A percentile compares a stretch with the other conserved stretches of the same genome.
Conservation (phyloP, 1,140 invertebrate genomes). For the Saxidomus purpurata region DNA sequence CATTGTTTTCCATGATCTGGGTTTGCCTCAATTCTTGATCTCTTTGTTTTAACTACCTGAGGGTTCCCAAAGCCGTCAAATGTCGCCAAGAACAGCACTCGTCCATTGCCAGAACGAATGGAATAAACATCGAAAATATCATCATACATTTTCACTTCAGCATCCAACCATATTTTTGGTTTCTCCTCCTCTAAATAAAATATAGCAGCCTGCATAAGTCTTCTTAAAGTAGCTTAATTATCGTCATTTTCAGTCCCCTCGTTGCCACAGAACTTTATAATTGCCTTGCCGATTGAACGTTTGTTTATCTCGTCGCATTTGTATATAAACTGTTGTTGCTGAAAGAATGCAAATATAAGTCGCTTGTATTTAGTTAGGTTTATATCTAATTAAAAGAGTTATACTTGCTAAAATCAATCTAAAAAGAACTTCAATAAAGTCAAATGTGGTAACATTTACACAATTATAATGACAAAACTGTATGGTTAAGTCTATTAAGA, state of each 20-base stretch:
- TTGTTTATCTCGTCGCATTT: constrained; percentile 11
- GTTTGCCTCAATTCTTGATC: neutral
- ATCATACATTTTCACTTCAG: constrained; percentile 38
- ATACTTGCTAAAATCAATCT: too few relatives aligned
- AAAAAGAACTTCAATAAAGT: too few relatives aligned
- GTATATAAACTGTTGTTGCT: neutral
- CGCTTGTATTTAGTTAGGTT: too few relatives aligned
- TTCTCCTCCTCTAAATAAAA: neutral
- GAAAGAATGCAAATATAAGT: neutral
- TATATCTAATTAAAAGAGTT: too few relatives aligned
- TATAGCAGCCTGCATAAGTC: constrained; percentile 16
- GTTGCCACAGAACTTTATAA: constrained; percentile 4
- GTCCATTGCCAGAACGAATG: neutral
- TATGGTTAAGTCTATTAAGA: too few relatives aligned
- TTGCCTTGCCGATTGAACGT: neutral
- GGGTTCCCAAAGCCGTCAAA: constrained; percentile 2
- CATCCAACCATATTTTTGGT: neutral
- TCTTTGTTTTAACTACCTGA: neutral
- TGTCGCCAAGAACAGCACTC: neutral
- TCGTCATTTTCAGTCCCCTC: constrained; percentile 7
- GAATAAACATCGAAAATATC: constrained; percentile 17
- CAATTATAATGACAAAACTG: too few relatives aligned
- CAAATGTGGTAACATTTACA: too few relatives aligned
- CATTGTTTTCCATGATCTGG: neutral
- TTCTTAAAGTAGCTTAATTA: neutral